A percentile compares a stretch with the other conserved stretches of the same genome.
These are phyloP conservation scores for Sepiola atlantica DNA, from an alignment of 2,888 invertebrate species.

Conservation along the genomic window DNA sequence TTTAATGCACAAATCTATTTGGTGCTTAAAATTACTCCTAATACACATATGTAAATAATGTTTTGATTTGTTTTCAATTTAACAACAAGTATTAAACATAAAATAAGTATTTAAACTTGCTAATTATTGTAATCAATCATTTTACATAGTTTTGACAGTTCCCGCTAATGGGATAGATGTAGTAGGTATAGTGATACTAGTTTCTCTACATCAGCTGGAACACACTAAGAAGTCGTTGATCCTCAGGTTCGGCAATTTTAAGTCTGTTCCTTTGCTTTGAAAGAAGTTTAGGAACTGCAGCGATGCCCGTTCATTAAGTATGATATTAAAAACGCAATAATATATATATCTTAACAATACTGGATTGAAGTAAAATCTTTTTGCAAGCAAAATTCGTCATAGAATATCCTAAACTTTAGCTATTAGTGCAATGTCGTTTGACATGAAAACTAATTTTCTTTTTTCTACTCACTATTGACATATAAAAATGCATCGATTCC, in stretches of 20 bases:
- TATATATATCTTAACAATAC: background rate
- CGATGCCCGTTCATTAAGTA: background rate
- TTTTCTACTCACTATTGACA: too few species aligned
- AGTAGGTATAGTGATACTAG: background rate
- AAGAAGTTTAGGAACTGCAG: background rate
- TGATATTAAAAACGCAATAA: background rate
- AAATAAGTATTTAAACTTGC: too few species aligned
- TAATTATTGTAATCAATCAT: too few species aligned
- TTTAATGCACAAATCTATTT: too few species aligned
- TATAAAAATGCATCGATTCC: too few species aligned
- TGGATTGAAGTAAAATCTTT: background rate
- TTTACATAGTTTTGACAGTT: too few species aligned
- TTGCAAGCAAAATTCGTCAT: background rate
- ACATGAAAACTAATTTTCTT: background rate
- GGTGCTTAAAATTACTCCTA: too few species aligned
- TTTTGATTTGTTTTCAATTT: too few species aligned
- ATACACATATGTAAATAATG: too few species aligned
- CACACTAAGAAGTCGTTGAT: background rate
- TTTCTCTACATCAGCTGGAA: background rate
- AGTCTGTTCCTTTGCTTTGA: constrained; percentile 2
- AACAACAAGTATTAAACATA: too few species aligned
- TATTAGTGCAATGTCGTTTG: background rate
- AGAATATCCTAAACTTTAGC: background rate
- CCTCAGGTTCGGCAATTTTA: background rate
- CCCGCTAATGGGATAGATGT: too few species aligned